Evolutionary conservation across 2,113 vertebrate genomes (phyloP).

Genomic region (Axis porcinus): DNA sequence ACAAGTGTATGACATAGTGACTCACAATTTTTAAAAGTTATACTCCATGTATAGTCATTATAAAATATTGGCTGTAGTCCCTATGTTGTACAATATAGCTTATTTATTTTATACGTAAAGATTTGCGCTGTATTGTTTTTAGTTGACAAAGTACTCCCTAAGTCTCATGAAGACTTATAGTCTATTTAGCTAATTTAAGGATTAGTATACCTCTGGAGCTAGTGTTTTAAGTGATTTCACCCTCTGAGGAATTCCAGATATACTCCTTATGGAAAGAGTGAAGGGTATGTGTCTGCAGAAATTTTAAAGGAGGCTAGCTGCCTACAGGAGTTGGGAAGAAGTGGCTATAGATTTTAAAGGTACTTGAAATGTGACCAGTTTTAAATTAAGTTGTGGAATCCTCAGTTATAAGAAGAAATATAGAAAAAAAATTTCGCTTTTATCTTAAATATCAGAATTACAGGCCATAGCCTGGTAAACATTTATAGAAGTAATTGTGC

Average conservation of each 20-base stretch:
- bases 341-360: background rate
- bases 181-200: constrained; percentile 16
- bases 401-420: constrained; percentile 22
- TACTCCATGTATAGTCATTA: background rate
- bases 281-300: background rate
- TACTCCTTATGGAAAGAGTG: background rate
- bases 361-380: background rate
- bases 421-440: constrained; percentile 15
- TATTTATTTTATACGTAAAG: background rate
- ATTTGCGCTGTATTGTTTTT: background rate
- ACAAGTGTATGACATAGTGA: background rate
- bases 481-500: background rate
- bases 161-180: background rate
- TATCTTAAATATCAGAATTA: background rate
- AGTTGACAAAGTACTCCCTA: background rate
- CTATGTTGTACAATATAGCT: background rate
- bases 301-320: background rate
- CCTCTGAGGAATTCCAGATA: background rate
- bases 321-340: background rate
- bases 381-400: constrained; percentile 2
- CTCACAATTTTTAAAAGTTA: background rate
- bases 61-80: background rate
- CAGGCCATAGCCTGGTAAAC: background rate
- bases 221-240: constrained; percentile 25
- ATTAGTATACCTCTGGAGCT: background rate